Base-by-base conservation (phyloP, 2,797 vertebrate species). In the Tamandua tetradactyla region DNA sequence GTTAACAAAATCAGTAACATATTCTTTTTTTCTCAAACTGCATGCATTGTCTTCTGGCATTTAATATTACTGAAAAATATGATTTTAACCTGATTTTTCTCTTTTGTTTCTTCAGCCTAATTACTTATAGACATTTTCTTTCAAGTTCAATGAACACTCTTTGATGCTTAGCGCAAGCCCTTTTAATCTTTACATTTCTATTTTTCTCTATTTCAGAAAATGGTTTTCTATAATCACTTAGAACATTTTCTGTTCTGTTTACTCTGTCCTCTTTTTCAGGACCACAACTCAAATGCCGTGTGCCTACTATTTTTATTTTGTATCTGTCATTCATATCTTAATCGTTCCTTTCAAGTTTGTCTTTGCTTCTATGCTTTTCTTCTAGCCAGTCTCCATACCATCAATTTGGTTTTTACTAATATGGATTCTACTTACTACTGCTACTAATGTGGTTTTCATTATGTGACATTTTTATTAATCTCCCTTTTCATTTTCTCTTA, bases 181-280 rank as follows among this genome's bases (percentile, higher is more conserved):
- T 80, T 95, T 79, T 62, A 75, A 22, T 52, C 22, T 90, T 37
- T 30, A 11, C 52, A 35, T 75, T 90, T 20, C 4, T 87, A 5
- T 61, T 44, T 93, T 83, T 40, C 35, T 82, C 93, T 76, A 59
- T 78, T 74, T 87, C 30, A 86, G 49, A 66, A 87, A 74, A 79
- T 93, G 5, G 2, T 49, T 91, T 66, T 81, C 61, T 79, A 17
- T 40, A 27, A 74, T 78, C 25, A 66, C 57, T 87, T 15, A 42
- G 3, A 62, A 69, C 61, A 52, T 76, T 82, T 95, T 37, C 61
- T 42, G 55, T 87, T 71, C 57, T 27, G 87, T 4, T 80, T 59
- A 71, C 30, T 40, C 12, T 30, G 14, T 7, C n/a, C 72, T 89
- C 84, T 37, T 88, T 27, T 82, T 79, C 12, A 74, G 64, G 59